Base-by-base conservation (phyloP, 2,797 vertebrate species). In the Sylvia borin region DNA sequence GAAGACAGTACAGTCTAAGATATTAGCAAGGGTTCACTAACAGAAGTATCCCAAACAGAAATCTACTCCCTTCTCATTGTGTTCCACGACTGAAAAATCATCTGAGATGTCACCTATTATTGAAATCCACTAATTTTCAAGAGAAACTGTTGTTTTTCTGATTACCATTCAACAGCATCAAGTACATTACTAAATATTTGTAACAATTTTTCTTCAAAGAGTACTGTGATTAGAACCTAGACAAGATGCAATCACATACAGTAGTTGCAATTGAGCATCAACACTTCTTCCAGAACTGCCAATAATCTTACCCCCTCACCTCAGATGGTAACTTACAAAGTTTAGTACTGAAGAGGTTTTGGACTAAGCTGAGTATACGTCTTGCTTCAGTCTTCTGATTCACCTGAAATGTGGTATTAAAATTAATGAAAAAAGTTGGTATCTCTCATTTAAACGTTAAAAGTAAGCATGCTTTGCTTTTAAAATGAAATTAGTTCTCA, bases 341-440 rank as follows among this genome's bases (percentile, higher is more conserved):
- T 95, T 97, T 98, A 97, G 97, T 97, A 97, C 96, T 98, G 98
- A 99, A 98, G 97, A 99, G 97, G 95, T 97, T 98, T 94, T 98
- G 98, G 93, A 99, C 98, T 95, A 97, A 93, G 97, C 97, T 97
- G 79, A 99, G 99, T 95, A 99, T 98, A 84, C 97, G 88, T 79
- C 99, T 97, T 53, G 99, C 98, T 98, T 99, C 98, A 29, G 93
- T 97, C 98, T 97, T 98, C 97, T 98, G 98, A 96, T 98, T 98
- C 80, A 98, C 97, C 99, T 99, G 97, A 86, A 98, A 98, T 82
- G 94, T 0, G 5, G 32, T 8, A 77, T 61, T 43, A 72, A 74
- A 94, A 54, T 68, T 51, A 75, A 73, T 42, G 13, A 55, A 60
- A 70, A 38, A 62, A 22, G 34, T n/a, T 62, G 27, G 1, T 45